Conservation (phyloP, 1,140 invertebrate genomes). For the Scaptomyza hsui region DNA sequence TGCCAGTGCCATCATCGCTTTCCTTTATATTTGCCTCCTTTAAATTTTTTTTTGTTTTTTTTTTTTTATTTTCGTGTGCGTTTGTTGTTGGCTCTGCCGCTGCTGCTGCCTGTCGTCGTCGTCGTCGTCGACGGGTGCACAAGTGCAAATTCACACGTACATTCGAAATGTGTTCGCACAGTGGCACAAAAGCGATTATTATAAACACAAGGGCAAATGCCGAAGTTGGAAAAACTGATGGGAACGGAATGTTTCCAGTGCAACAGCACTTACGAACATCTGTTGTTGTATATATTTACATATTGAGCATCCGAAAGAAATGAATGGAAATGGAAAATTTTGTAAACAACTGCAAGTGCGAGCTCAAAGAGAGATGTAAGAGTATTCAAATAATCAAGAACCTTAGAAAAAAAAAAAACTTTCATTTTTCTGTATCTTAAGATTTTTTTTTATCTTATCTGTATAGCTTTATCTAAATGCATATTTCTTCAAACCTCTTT, state of each 20-base stretch:
- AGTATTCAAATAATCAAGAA: not conserved
- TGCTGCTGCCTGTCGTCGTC: conserved; percentile 18
- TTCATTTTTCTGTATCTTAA: not conserved
- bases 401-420: not conserved
- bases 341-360: conserved; percentile 32
- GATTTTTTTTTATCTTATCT: conserved; percentile 4
- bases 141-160: conserved; percentile 81
- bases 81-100: conserved; percentile 46
- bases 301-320: conserved; percentile 22
- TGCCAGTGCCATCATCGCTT: conserved; percentile 68
- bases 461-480: not conserved
- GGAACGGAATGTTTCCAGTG: conserved; percentile 27
- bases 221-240: conserved; percentile 19
- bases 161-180: conserved; percentile 74
- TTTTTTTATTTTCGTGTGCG: conserved; percentile 27
- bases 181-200: conserved; percentile 50
- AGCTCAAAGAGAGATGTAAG: too few relatives aligned
- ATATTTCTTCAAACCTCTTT: not conserved
- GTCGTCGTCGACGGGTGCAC: conserved; percentile 66
- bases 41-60: conserved; percentile 61
- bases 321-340: conserved; percentile 42
- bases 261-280: conserved; percentile 15
- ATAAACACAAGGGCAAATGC: conserved; percentile 29
- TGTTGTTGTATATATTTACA: conserved; percentile 28
- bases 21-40: conserved; percentile 66